These are phyloP conservation scores for Colinus virginianus DNA, from an alignment of 2,113 vertebrate genomes.

Conservation along the genomic window DNA sequence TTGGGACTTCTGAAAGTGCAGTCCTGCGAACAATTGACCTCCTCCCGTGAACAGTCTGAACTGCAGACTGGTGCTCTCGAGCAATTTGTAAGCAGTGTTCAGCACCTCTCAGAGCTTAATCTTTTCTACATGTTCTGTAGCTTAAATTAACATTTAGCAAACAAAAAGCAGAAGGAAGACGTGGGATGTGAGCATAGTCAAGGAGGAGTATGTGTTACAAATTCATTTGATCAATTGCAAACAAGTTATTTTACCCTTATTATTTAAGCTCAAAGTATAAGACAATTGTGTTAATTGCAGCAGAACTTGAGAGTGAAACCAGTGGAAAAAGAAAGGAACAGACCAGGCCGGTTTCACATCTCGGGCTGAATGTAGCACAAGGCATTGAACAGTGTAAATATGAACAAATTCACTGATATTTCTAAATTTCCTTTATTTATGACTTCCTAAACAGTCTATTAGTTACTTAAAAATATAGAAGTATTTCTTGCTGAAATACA, in stretches of 20 bases:
- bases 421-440: not conserved
- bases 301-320: not conserved
- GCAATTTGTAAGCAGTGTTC: not conserved
- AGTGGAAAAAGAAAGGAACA: not conserved
- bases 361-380: constrained; percentile 1
- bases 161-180: not conserved
- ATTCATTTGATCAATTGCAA: not conserved
- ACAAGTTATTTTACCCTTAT: not conserved
- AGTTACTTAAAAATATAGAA: not conserved
- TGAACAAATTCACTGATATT: not conserved
- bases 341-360: not conserved
- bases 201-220: not conserved
- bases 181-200: not conserved
- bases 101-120: not conserved
- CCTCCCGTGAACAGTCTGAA: not conserved
- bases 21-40: not conserved
- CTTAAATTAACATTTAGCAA: not conserved
- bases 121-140: not conserved
- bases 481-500: not conserved
- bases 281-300: not conserved
- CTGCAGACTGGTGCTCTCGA: fast-evolving
- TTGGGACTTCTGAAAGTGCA: not conserved
- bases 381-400: constrained; percentile 9
- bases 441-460: not conserved
- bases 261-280: constrained; percentile 1